These are phyloP conservation scores for Micrasema longulum DNA, from an alignment of 1,140 invertebrate species.

Conservation along the genomic window DNA sequence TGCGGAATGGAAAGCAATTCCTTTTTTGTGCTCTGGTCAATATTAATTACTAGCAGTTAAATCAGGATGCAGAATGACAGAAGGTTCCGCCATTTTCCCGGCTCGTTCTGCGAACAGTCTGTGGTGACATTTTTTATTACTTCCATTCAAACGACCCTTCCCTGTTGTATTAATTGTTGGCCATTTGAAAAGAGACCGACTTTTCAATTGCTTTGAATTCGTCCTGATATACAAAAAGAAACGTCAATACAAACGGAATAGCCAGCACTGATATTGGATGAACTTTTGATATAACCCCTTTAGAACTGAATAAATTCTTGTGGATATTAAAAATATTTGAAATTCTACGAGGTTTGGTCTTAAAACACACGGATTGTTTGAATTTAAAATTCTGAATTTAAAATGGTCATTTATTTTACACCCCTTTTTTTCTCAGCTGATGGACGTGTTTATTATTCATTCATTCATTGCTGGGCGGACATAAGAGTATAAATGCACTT, in stretches of 20 bases:
- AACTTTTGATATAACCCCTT: too few relatives aligned
- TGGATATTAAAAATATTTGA: too few relatives aligned
- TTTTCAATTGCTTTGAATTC: conserved; percentile 35
- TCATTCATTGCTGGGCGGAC: too few relatives aligned
- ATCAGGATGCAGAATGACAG: background rate
- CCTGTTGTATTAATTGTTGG: conserved; percentile 40
- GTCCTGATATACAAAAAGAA: background rate
- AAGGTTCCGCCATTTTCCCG: conserved; percentile 26
- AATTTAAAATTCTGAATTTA: too few relatives aligned
- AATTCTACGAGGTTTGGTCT: too few relatives aligned
- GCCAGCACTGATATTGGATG: conserved; percentile 8
- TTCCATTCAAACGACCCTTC: conserved; percentile 33
- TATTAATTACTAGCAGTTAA: background rate
- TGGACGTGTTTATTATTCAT: too few relatives aligned
- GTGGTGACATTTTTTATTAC: conserved; percentile 37
- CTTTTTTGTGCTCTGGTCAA: background rate
- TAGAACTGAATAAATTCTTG: too few relatives aligned
- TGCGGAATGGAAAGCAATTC: too few relatives aligned
- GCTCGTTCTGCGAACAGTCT: conserved; percentile 23
- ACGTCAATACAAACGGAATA: conserved; percentile 17
- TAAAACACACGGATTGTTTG: too few relatives aligned
- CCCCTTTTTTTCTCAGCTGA: too few relatives aligned
- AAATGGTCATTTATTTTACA: too few relatives aligned
- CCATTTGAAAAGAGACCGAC: conserved; percentile 30
- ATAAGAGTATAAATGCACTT: too few relatives aligned